Conservation (phyloP, 2,113 vertebrate genomes). For the Clarias magur region DNA sequence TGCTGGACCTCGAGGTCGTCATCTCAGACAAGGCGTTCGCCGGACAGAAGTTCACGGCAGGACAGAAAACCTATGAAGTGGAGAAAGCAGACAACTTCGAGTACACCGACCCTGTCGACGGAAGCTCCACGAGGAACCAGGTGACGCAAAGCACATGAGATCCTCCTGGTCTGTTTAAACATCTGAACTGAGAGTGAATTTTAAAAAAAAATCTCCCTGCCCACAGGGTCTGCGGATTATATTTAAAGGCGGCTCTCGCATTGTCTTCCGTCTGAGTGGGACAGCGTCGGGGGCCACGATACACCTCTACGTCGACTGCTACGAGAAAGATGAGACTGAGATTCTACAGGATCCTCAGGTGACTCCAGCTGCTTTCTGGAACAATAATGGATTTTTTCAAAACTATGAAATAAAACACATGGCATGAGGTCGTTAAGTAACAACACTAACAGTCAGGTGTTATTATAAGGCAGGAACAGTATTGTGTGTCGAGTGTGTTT, state of each 20-base stretch:
- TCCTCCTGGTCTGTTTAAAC: not conserved
- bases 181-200: not conserved
- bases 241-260: conserved; percentile 91
- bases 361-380: not conserved
- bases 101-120: conserved; percentile 92
- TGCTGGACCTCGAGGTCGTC: conserved; percentile 87
- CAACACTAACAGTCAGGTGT: too few species aligned
- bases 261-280: conserved; percentile 93
- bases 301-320: conserved; percentile 91
- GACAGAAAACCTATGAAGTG: conserved; percentile 88
- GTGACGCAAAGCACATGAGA: conserved; percentile 61
- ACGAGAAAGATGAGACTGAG: conserved; percentile 82
- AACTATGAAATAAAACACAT: too few species aligned
- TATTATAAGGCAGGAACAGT: too few species aligned
- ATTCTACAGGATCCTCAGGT: conserved; percentile 90
- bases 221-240: conserved; percentile 87
- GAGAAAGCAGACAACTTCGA: conserved; percentile 94
- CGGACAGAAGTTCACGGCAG: conserved; percentile 82
- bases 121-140: conserved; percentile 90
- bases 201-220: not conserved
- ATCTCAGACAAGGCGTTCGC: conserved; percentile 86
- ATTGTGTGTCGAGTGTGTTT: too few species aligned
- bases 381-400: too few species aligned
- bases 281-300: conserved; percentile 87
- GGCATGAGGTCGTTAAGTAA: too few species aligned